Percentiles rank a stretch among this genome's conserved stretches.
Evolutionary conservation across 2,888 invertebrate genomes (phyloP).

Genomic region (Dolichopus griseipennis): DNA sequence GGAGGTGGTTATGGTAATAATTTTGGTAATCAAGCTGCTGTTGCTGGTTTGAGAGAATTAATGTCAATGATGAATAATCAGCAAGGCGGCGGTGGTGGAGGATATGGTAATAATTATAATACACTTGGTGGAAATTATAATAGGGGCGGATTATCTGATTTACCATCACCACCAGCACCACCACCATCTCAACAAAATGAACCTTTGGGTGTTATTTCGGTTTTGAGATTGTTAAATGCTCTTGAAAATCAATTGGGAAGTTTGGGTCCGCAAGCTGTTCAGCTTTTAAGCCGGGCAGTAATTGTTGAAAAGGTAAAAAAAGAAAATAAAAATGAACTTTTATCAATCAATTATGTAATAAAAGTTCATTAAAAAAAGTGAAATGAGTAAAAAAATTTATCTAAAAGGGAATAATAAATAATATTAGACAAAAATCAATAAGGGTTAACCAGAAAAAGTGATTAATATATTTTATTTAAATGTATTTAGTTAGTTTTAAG

Average conservation of each 20-base stretch:
- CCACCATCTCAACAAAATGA: constrained; percentile 11
- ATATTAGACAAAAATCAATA: background rate
- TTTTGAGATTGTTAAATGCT: constrained; percentile 20
- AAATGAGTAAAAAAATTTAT: background rate
- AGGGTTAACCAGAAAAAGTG: background rate
- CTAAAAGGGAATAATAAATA: background rate
- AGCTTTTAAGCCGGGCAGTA: constrained; percentile 19
- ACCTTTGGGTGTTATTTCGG: constrained; percentile 19
- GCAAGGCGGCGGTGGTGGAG: constrained; percentile 4
- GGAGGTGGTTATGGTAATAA: background rate
- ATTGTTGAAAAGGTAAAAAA: constrained; percentile 21
- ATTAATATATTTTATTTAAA: background rate
- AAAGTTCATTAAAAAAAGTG: background rate
- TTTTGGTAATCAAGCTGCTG: background rate
- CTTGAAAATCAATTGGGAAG: constrained; percentile 22
- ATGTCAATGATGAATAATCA: constrained; percentile 7
- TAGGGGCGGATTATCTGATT: constrained; percentile 7
- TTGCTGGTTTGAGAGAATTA: background rate
- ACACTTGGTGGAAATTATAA: background rate
- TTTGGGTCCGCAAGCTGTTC: constrained; percentile 21
- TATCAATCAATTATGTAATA: background rate
- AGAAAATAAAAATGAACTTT: background rate
- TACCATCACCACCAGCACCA: constrained; percentile 9
- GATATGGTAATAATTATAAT: constrained; percentile 3
- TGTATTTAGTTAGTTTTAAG: no score